These are phyloP conservation scores for Hypanus sabinus DNA, from an alignment of 2,113 vertebrate species.

Conservation along the genomic window DNA sequence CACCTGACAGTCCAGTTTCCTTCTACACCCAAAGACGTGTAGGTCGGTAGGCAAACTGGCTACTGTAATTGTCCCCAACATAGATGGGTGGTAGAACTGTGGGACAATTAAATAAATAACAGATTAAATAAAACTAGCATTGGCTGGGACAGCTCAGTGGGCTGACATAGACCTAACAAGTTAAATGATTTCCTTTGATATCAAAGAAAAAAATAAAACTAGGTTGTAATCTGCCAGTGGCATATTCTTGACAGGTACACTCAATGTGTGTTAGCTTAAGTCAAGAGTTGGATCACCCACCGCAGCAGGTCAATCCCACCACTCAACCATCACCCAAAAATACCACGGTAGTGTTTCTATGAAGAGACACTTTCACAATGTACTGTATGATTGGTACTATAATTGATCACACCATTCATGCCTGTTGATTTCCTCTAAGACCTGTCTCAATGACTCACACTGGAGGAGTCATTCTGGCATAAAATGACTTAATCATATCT, in stretches of 20 bases:
- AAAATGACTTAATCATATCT: background rate
- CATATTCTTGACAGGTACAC: background rate
- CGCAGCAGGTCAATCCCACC: background rate
- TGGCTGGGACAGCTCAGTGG: too few species aligned
- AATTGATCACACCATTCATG: background rate
- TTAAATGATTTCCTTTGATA: background rate
- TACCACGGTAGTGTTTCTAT: background rate
- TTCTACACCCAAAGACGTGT: too few species aligned
- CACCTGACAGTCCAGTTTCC: too few species aligned
- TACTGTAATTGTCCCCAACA: too few species aligned
- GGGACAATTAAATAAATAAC: too few species aligned
- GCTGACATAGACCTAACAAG: too few species aligned
- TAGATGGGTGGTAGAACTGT: too few species aligned
- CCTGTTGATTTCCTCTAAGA: background rate
- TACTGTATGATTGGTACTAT: background rate
- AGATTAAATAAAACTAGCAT: too few species aligned
- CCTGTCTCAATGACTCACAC: background rate
- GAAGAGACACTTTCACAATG: background rate
- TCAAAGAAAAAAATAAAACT: background rate
- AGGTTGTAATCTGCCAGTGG: background rate
- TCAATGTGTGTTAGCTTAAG: background rate
- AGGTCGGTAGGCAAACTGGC: too few species aligned
- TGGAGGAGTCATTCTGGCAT: background rate
- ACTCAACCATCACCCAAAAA: background rate
- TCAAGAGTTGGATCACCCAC: background rate